Evolutionary conservation across 2,797 vertebrate species (phyloP).

Genomic region (Scyliorhinus canicula): DNA sequence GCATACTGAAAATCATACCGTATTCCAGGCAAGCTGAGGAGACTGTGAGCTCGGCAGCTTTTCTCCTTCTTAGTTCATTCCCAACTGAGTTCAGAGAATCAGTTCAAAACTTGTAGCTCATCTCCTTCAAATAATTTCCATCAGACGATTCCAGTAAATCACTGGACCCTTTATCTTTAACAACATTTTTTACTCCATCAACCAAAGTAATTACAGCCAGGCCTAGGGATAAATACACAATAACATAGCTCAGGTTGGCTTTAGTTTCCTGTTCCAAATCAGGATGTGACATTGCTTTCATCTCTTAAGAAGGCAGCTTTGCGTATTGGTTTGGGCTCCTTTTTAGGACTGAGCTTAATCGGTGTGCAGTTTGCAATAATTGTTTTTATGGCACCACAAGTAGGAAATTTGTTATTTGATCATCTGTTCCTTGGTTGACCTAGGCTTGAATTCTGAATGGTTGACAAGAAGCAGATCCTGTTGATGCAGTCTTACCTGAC

Average conservation of each 20-base stretch:
- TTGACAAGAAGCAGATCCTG: background rate
- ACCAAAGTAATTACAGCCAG: too few relatives aligned
- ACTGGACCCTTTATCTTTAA: too few relatives aligned
- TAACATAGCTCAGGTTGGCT: background rate
- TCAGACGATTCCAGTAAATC: too few relatives aligned
- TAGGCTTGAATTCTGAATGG: background rate
- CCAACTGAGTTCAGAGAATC: too few relatives aligned
- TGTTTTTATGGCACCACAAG: background rate
- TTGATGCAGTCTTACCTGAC: background rate
- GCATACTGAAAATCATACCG: too few relatives aligned
- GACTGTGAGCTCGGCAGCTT: too few relatives aligned
- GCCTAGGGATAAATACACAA: background rate
- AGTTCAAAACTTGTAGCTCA: too few relatives aligned
- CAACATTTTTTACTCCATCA: too few relatives aligned
- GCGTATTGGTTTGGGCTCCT: background rate
- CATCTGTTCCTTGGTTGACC: background rate
- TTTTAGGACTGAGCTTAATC: slow-evolving; percentile 6
- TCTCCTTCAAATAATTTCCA: too few relatives aligned
- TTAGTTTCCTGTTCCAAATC: background rate
- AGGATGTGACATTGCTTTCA: background rate
- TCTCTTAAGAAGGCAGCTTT: slow-evolving; percentile 5
- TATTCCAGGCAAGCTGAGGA: too few relatives aligned
- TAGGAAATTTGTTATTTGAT: slow-evolving; percentile 2
- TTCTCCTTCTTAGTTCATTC: too few relatives aligned
- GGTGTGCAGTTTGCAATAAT: background rate